Evolutionary conservation across 2,113 vertebrate species (phyloP).

Genomic region (Hyperopisus bebe): DNA sequence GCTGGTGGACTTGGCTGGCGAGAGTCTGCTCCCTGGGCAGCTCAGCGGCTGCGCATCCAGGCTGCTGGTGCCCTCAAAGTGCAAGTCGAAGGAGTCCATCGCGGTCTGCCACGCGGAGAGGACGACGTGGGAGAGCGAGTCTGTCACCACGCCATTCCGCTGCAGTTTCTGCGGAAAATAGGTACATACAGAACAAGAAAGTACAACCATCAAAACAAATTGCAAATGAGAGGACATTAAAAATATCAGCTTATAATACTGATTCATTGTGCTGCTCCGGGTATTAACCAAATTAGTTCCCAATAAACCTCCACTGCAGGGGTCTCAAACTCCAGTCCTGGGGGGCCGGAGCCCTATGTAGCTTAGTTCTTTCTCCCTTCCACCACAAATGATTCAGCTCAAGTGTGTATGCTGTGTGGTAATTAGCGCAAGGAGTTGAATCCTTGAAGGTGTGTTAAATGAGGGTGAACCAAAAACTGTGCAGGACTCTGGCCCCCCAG

Average conservation of each 20-base stretch:
- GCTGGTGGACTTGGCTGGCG: constrained; percentile 53
- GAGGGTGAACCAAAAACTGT: too few species aligned
- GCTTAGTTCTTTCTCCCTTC: too few species aligned
- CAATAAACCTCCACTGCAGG: too few species aligned
- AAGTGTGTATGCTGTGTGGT: too few species aligned
- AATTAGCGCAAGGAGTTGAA: too few species aligned
- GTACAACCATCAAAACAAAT: neutral
- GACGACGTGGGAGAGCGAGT: constrained; percentile 33
- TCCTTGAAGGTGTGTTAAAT: too few species aligned
- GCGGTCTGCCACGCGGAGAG: constrained; percentile 17
- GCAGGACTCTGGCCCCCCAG: too few species aligned
- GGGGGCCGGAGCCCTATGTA: too few species aligned
- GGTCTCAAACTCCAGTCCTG: too few species aligned
- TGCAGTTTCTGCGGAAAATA: too few species aligned
- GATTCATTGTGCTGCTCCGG: neutral
- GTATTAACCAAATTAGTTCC: neutral
- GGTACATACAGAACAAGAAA: neutral
- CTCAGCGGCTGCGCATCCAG: constrained; percentile 56
- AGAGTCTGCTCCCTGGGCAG: constrained; percentile 45
- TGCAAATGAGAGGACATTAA: neutral
- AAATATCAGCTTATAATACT: neutral
- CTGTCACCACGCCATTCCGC: neutral
- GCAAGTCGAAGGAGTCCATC: constrained; percentile 61
- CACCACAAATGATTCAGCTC: too few species aligned
- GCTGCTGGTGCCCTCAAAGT: constrained; percentile 62